Evolutionary conservation across 2,888 invertebrate species (phyloP).

Genomic region (Andricus quercusramuli): DNA sequence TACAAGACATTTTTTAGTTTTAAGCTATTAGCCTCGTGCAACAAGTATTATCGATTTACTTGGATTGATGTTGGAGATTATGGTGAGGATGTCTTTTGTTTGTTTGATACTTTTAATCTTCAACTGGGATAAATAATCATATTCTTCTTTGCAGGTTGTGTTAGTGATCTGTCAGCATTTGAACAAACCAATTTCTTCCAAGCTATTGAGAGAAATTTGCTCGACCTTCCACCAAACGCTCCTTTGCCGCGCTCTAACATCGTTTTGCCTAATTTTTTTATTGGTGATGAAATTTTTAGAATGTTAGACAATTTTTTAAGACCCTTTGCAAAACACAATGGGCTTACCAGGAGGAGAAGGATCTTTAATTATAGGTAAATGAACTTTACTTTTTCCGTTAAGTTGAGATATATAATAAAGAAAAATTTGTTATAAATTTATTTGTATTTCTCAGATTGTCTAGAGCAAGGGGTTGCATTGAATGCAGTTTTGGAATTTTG

Average conservation of each 20-base stretch:
- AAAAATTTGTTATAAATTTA: no score
- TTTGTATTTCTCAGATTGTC: no score
- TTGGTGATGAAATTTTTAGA: slow-evolving; percentile 17
- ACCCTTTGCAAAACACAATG: background rate
- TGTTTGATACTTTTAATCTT: background rate
- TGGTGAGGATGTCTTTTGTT: background rate
- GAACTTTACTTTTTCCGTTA: no score
- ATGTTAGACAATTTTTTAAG: background rate
- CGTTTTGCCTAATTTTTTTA: background rate
- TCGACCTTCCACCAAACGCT: background rate
- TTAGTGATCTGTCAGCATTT: slow-evolving; percentile 5
- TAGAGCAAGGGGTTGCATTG: no score
- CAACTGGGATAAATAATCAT: background rate
- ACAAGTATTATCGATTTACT: background rate
- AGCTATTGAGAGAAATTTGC: background rate
- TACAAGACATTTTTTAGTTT: slow-evolving; percentile 41
- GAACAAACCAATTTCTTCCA: background rate
- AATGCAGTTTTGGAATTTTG: no score
- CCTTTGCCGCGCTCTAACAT: background rate
- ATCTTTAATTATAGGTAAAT: background rate
- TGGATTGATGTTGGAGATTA: background rate
- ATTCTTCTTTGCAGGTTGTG: background rate
- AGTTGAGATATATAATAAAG: no score
- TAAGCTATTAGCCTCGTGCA: slow-evolving; percentile 11
- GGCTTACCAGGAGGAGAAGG: background rate